Conservation (phyloP, 2,113 vertebrate genomes). For the Sebastes fasciatus region DNA sequence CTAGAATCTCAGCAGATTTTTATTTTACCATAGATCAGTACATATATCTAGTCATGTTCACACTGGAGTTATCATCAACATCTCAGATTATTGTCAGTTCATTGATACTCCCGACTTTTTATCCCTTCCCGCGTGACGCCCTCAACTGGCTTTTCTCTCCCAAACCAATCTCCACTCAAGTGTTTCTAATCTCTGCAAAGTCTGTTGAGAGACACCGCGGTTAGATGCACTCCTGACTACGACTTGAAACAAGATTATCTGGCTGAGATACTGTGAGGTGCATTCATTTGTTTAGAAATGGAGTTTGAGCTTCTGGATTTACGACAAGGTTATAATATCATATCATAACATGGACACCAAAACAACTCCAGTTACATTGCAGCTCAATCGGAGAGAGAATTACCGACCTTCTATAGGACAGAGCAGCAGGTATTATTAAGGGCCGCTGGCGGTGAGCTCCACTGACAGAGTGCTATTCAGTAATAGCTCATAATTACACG, state of each 20-base stretch:
- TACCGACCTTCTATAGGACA: neutral
- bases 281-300: conserved; percentile 44
- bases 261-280: conserved; percentile 41
- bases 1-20: neutral
- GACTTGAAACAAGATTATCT: conserved; percentile 62
- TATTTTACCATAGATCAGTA: neutral
- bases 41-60: neutral
- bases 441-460: neutral
- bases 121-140: conserved; percentile 15
- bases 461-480: neutral
- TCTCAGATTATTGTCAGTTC: conserved; percentile 42
- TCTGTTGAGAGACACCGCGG: conserved; percentile 57
- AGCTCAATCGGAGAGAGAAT: neutral
- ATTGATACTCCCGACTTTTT: conserved; percentile 22
- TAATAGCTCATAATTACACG: conserved; percentile 15
- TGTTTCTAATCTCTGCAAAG: conserved; percentile 70
- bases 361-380: neutral
- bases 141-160: conserved; percentile 49
- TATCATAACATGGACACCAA: neutral
- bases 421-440: neutral
- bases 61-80: conserved; percentile 31
- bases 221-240: conserved; percentile 52
- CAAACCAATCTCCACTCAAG: conserved; percentile 62
- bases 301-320: conserved; percentile 20
- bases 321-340: conserved; percentile 9